Conservation (phyloP, 2,113 vertebrate genomes). For the Lycaon pictus region DNA sequence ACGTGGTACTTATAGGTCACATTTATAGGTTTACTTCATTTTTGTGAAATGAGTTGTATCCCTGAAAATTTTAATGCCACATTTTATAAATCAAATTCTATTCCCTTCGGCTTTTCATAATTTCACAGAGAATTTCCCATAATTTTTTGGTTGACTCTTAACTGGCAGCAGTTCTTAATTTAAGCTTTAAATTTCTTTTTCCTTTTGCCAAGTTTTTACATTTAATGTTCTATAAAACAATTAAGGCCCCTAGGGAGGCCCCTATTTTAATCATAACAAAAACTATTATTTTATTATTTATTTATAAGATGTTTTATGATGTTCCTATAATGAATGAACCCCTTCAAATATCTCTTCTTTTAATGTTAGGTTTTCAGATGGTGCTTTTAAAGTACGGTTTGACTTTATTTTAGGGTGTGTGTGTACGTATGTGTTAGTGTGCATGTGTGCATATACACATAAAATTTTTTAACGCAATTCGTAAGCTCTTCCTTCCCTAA, state of each 20-base stretch:
- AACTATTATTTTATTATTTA: conserved; percentile 20
- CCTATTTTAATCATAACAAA: background rate
- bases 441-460: background rate
- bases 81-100: conserved; percentile 15
- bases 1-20: background rate
- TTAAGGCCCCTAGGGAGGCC: background rate
- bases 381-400: background rate
- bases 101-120: background rate
- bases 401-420: background rate
- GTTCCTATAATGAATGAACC: background rate
- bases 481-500: background rate
- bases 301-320: background rate
- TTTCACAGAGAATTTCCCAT: conserved; percentile 19
- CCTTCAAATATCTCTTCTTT: background rate
- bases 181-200: conserved; percentile 27
- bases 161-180: background rate
- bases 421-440: background rate
- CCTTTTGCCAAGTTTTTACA: conserved; percentile 8
- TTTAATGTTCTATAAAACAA: background rate
- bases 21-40: background rate
- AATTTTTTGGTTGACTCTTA: conserved; percentile 48
- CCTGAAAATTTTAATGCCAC: background rate
- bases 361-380: background rate
- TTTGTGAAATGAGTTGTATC: background rate
- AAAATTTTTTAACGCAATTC: background rate